Conservation (phyloP, 2,888 invertebrate species). For the Heteropelma amictum region DNA sequence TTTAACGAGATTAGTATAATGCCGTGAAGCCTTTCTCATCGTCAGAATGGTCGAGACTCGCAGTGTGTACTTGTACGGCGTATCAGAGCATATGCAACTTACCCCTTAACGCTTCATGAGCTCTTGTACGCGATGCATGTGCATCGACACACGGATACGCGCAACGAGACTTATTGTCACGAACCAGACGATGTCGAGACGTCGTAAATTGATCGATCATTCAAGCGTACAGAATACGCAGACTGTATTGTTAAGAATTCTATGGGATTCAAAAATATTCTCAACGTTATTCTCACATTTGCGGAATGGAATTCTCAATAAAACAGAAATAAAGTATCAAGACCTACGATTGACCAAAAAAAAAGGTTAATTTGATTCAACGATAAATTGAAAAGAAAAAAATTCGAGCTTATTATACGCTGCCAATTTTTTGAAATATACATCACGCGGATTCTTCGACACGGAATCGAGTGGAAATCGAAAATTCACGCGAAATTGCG, state of each 20-base stretch:
- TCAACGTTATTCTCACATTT: too few relatives aligned
- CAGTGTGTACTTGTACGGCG: conserved; percentile 22
- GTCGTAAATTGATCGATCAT: conserved; percentile 34
- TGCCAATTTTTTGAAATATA: too few relatives aligned
- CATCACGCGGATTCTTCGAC: too few relatives aligned
- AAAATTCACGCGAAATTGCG: too few relatives aligned
- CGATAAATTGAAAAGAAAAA: too few relatives aligned
- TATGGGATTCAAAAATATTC: too few relatives aligned
- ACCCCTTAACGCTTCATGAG: neutral
- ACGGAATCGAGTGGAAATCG: too few relatives aligned
- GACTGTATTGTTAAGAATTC: neutral
- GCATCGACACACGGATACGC: neutral
- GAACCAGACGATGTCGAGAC: conserved; percentile 23
- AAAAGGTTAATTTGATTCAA: neutral
- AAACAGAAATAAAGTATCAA: neutral
- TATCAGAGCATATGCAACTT: conserved; percentile 33
- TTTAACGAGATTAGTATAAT: conserved; percentile 75
- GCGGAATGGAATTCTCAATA: neutral
- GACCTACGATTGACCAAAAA: too few relatives aligned
- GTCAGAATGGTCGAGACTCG: conserved; percentile 62
- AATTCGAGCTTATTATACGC: too few relatives aligned
- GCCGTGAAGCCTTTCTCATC: conserved; percentile 72
- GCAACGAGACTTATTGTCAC: conserved; percentile 7
- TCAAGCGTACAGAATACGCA: neutral
- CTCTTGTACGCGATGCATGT: neutral